A percentile compares a stretch with the other conserved stretches of the same genome.
phyloP scores from a whole-genome alignment of 1,140 invertebrate genomes.

The Tribolium castaneum region DNA sequence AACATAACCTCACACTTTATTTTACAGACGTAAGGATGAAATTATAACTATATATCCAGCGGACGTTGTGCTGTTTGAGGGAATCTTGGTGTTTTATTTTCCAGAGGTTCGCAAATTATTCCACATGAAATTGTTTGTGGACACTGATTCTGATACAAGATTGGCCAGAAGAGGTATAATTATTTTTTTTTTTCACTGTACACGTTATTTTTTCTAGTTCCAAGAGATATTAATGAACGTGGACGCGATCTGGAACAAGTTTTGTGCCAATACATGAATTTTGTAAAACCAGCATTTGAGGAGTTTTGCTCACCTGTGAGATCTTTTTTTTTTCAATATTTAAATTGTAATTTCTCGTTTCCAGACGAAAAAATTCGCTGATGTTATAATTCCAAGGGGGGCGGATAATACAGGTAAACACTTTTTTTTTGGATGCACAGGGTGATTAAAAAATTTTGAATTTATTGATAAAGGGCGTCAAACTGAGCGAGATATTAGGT shows the following conservation, averaged over 20 bases:
- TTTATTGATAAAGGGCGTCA: too few relatives aligned
- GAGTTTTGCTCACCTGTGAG: constrained; percentile 97
- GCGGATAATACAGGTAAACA: constrained; percentile 92
- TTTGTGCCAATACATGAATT: constrained; percentile 96
- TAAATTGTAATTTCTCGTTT: constrained; percentile 55
- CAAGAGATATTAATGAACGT: constrained; percentile 93
- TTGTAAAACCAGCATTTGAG: constrained; percentile 98
- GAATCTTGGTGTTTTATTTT: constrained; percentile 98
- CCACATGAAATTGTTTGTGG: constrained; percentile 99
- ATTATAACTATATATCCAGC: constrained; percentile 92
- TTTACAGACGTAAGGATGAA: constrained; percentile 75
- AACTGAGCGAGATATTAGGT: too few relatives aligned
- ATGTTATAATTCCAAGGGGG: constrained; percentile 98
- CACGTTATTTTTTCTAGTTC: constrained; percentile 71
- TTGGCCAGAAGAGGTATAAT: constrained; percentile 85
- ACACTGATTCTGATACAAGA: constrained; percentile 97
- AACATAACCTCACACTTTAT: constrained; percentile 4
- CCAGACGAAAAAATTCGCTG: constrained; percentile 99
- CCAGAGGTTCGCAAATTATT: constrained; percentile 94
- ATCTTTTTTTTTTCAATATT: background rate
- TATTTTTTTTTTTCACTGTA: too few relatives aligned
- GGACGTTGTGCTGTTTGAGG: constrained; percentile 98
- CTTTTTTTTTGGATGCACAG: background rate
- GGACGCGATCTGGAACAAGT: constrained; percentile 94
- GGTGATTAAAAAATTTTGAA: too few relatives aligned